Evolutionary conservation across 2,797 vertebrate genomes (phyloP), one percentile per base, ranked within the genome.

Genomic region (Pangasius djambal): DNA sequence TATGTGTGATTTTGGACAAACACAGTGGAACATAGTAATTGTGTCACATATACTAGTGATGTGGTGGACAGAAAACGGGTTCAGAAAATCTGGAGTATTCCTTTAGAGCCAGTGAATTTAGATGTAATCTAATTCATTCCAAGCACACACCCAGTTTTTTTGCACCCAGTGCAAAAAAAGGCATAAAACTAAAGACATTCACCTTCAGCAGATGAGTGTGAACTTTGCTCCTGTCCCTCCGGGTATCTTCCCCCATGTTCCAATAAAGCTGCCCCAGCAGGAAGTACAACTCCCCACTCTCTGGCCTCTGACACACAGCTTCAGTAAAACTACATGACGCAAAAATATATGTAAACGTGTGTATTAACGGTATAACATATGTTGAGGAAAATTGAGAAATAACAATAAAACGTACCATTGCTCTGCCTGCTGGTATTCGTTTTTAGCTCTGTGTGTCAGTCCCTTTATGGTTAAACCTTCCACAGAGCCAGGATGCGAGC

Each of bases 191-290:
- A 81, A 61, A 57, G n/a, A 25, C 31, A 52, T 57, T 44, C 31
- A 98, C 99, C 97, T 98, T 99, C 88, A 99, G 95, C 89, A 99
- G 96, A 89, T 98, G 96, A 79, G 96, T 96, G 67, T 98, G 97
- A 65, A 97, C 95, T 95, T 99, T 99, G 90, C 95, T 95, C 90
- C 97, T 96, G 92, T 99, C 97, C 93, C 92, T 97, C 89, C 96
- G 97, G 28, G 96, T 97, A 91, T 98, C 97, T 92, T 97, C 97
- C 74, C 96, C 96, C 97, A 99, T 98, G 93, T 95, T 96, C 98
- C 98, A 99, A 81, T 98, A 99, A 0, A 98, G 97, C 72, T 94
- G 92, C 0, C 98, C 99, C 88, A 99, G 94, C 69, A 97, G 94
- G 85, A 97, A 97, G 92, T 97, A 97, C 94, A 96, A 97, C 59